Base-by-base conservation (phyloP, 2,888 invertebrate genomes). In the Acanthosepion lycidas region DNA sequence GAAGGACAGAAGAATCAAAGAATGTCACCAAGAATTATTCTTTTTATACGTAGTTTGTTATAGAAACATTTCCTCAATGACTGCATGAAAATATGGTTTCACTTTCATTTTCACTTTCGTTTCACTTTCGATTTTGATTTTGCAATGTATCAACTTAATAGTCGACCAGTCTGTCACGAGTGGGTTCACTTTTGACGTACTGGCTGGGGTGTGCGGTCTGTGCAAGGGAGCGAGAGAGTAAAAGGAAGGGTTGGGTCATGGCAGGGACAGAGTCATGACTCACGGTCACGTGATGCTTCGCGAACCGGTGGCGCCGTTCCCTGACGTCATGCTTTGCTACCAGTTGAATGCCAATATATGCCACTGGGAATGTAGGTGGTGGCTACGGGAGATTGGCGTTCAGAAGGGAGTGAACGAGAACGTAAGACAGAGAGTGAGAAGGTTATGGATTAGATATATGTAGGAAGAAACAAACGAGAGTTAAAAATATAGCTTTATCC, bases 281-380 rank as follows among this genome's bases (percentile, higher is more conserved):
- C 78, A 78, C 78, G 33, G n/a, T 78, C 78, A 78, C 78, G 78
- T 78, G 78, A 78, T 18, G 78, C n/a, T 33, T 12, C n/a, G n/a
- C 78, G 78, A 33, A n/a, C 9, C n/a, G 78, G 2, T 78, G 78
- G 78, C 78, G 78, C 78, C 78, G 78, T 33, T 33, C 78, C n/a
- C 78, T 78, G 78, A 78, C 78, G 78, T 78, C 78, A 78, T 78
- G 18, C 78, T 78, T 78, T 78, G 78, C 78, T 78, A 78, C 78
- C 78, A 78, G 78, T 78, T 78, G 78, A n/a, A 78, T 78, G 78
- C 78, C n/a, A 33, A n/a, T n/a, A 15, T 15, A 78, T n/a, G n/a
- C n/a, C n/a, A 9, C 1, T n/a, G 28, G 78, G 78, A 26, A 26
- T 6, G 26, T 23, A 8, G 64, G 18, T 23, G 28, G 64, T 26